phyloP scores from a whole-genome alignment of 2,797 vertebrate species.

The Argya squamiceps region DNA sequence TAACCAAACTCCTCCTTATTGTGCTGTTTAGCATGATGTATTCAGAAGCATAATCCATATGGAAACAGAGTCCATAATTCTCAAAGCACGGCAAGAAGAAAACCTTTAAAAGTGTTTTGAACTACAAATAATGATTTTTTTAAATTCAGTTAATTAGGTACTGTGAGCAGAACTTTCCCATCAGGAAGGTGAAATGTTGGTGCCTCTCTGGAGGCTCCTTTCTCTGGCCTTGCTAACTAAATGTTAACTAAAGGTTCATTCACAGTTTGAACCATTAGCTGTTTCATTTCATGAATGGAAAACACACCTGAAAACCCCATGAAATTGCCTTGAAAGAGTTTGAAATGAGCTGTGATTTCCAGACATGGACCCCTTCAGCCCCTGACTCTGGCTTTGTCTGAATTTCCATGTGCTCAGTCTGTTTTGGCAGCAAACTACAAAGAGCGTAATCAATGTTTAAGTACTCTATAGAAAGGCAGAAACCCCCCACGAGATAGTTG shows the following conservation, averaged over 20 bases:
- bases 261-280: neutral
- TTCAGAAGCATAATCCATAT: neutral
- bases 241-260: neutral
- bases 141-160: neutral
- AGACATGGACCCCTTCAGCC: neutral
- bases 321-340: neutral
- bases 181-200: rapidly evolving
- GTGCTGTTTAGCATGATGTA: neutral
- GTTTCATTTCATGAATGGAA: neutral
- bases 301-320: neutral
- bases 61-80: no score
- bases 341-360: neutral
- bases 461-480: neutral
- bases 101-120: neutral
- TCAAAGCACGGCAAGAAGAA: neutral
- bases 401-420: neutral
- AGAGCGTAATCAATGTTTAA: neutral
- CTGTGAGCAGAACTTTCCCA: neutral
- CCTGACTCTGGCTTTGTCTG: neutral
- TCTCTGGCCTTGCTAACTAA: neutral
- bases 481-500: neutral
- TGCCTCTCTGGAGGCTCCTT: neutral
- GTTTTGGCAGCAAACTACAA: neutral
- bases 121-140: neutral
- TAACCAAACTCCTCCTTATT: neutral